phyloP scores from a whole-genome alignment of 2,113 vertebrate species.

The Oophaga pumilio region DNA sequence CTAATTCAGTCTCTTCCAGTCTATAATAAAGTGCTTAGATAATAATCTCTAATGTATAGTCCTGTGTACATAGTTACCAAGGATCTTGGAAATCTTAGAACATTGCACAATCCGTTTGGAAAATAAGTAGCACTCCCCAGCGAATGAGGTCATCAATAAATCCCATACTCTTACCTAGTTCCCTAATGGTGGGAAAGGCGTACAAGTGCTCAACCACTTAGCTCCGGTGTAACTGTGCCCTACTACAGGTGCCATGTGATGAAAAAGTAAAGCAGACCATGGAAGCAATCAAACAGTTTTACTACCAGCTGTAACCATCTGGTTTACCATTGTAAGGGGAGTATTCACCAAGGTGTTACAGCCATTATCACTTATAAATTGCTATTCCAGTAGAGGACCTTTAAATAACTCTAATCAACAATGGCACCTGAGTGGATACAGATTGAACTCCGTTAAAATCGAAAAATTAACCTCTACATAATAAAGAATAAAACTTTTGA shows the following conservation, averaged over 20 bases:
- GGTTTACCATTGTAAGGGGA: slow-evolving; percentile 49
- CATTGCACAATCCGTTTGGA: slow-evolving; percentile 19
- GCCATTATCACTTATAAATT: slow-evolving; percentile 58
- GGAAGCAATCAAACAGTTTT: slow-evolving; percentile 56
- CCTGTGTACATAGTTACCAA: slow-evolving; percentile 17
- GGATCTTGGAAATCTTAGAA: slow-evolving; percentile 12
- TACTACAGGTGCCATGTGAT: slow-evolving; percentile 46
- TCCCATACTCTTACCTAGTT: slow-evolving; percentile 18
- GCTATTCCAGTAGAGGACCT: slow-evolving; percentile 55
- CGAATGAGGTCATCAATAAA: slow-evolving; percentile 35
- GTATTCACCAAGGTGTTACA: slow-evolving; percentile 52
- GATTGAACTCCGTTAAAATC: slow-evolving; percentile 25
- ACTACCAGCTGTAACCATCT: slow-evolving; percentile 57
- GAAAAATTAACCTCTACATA: slow-evolving; percentile 39
- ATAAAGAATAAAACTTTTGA: slow-evolving; percentile 40
- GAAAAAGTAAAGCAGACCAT: slow-evolving; percentile 45
- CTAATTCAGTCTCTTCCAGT: not conserved
- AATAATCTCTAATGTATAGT: not conserved
- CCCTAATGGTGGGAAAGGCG: slow-evolving; percentile 37
- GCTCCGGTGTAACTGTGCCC: slow-evolving; percentile 29
- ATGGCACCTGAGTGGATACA: slow-evolving; percentile 51
- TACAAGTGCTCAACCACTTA: slow-evolving; percentile 11
- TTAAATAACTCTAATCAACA: slow-evolving; percentile 53
- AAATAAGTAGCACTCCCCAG: slow-evolving; percentile 15
- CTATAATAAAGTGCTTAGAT: not conserved